phyloP scores from a whole-genome alignment of 2,888 invertebrate genomes.

The Apotomis capreana region DNA sequence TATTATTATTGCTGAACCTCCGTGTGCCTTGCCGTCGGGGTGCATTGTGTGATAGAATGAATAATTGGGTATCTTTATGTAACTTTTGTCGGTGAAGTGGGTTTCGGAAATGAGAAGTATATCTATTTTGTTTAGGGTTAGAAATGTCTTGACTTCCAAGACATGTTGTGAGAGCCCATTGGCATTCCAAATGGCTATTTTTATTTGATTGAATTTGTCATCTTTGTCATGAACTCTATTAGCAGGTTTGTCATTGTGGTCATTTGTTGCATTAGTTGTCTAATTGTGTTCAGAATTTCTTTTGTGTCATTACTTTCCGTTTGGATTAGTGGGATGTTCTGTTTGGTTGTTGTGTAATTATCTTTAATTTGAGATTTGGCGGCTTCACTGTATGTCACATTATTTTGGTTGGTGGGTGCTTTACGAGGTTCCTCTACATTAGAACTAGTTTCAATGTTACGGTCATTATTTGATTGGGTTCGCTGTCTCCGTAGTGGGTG shows the following conservation, averaged over 20 bases:
- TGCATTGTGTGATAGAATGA: slow-evolving; percentile 52
- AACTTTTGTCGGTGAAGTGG: slow-evolving; percentile 43
- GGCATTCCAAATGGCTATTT: slow-evolving; percentile 38
- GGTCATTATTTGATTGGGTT: too few relatives aligned
- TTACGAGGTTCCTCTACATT: too few relatives aligned
- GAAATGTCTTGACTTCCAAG: slow-evolving; percentile 40
- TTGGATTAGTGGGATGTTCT: too few relatives aligned
- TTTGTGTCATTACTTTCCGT: too few relatives aligned
- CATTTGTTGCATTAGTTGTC: too few relatives aligned
- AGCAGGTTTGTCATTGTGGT: not conserved
- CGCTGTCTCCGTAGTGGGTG: too few relatives aligned
- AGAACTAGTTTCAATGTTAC: too few relatives aligned
- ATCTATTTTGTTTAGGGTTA: slow-evolving; percentile 40
- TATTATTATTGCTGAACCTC: slow-evolving; percentile 45
- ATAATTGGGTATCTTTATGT: slow-evolving; percentile 43
- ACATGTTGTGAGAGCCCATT: slow-evolving; percentile 43
- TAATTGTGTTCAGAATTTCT: too few relatives aligned
- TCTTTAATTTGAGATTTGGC: too few relatives aligned
- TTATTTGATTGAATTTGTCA: not conserved
- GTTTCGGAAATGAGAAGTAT: slow-evolving; percentile 45
- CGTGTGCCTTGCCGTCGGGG: slow-evolving; percentile 45
- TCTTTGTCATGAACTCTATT: not conserved
- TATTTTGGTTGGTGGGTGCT: too few relatives aligned
- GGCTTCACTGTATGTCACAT: too few relatives aligned
- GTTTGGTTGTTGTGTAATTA: too few relatives aligned